Evolutionary conservation across 2,113 vertebrate genomes (phyloP).

Genomic region (Triplophysa dalaica): DNA sequence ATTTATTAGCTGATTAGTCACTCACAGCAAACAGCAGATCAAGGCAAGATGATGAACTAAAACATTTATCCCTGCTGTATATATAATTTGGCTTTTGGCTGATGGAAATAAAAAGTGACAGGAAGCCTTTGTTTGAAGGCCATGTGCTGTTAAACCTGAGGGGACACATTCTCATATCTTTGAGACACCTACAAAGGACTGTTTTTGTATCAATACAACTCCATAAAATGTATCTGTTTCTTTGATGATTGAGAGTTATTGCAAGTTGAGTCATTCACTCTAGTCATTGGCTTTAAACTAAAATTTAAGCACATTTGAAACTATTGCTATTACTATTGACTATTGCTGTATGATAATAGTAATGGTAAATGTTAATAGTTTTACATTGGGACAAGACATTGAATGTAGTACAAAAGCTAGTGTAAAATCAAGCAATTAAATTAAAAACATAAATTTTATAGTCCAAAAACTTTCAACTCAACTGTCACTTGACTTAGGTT

Average conservation of each 20-base stretch:
- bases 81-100: no score
- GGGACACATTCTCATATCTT: no score
- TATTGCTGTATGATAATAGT: background rate
- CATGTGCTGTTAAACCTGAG: no score
- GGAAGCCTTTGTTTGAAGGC: no score
- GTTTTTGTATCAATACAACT: no score
- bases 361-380: background rate
- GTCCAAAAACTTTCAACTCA: background rate
- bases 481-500: background rate
- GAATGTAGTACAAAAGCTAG: background rate
- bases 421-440: background rate
- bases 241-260: no score
- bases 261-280: no score
- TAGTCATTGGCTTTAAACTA: background rate
- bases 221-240: no score
- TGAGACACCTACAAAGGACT: no score
- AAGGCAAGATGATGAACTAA: background rate
- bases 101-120: no score
- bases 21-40: conserved; percentile 10
- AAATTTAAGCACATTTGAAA: background rate
- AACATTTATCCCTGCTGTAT: background rate
- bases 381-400: background rate
- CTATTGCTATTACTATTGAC: no score
- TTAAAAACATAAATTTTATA: no score
- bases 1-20: conserved; percentile 1